Conservation (phyloP, 2,113 vertebrate genomes). For the Spermophilus dauricus region DNA sequence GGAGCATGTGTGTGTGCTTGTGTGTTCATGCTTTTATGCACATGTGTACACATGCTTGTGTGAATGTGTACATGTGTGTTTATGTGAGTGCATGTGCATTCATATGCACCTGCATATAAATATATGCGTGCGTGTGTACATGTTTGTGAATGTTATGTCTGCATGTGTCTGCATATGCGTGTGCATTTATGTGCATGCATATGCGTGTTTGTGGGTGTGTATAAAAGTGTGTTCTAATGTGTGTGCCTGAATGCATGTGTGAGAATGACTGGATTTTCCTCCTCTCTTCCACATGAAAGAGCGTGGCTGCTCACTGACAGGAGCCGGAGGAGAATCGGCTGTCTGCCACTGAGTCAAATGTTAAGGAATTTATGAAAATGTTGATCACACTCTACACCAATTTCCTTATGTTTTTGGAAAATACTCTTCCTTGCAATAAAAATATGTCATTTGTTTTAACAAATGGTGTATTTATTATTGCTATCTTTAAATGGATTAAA, state of each 20-base stretch:
- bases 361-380: background rate
- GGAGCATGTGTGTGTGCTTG: too few relatives aligned
- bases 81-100: too few relatives aligned
- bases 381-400: background rate
- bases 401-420: background rate
- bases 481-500: background rate
- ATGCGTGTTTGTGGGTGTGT: too few relatives aligned
- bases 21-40: too few relatives aligned
- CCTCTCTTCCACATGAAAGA: background rate
- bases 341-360: rapidly evolving
- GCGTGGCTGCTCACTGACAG: rapidly evolving
- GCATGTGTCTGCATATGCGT: too few relatives aligned
- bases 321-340: too few relatives aligned
- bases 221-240: too few relatives aligned
- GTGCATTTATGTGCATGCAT: rapidly evolving
- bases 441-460: background rate
- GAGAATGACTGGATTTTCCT: background rate
- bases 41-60: too few relatives aligned
- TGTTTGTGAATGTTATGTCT: too few relatives aligned
- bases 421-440: background rate
- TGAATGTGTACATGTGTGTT: too few relatives aligned
- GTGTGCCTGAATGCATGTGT: background rate
- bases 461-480: background rate
- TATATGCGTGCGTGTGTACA: too few relatives aligned
- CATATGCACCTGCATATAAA: too few relatives aligned